Percentiles rank a stretch among this genome's conserved stretches.
Conservation (phyloP, 2,113 vertebrate species). For the Mustelus asterias region DNA sequence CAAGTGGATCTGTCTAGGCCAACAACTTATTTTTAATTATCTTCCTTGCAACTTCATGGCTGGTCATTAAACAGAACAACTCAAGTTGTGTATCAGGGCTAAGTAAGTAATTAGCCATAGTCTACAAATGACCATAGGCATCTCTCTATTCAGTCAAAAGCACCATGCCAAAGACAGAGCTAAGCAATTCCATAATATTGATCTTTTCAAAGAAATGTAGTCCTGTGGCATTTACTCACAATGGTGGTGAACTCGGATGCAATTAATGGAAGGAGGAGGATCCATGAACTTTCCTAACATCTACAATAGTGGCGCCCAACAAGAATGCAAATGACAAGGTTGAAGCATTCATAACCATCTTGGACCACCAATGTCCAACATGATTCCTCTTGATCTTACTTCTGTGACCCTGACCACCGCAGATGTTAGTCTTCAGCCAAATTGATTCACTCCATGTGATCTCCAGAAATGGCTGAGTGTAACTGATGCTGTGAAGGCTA, state of each 20-base stretch:
- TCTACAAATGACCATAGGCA: neutral
- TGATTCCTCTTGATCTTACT: neutral
- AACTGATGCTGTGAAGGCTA: neutral
- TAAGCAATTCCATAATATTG: neutral
- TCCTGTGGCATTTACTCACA: neutral
- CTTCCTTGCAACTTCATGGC: neutral
- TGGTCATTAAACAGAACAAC: neutral
- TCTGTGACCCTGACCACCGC: neutral
- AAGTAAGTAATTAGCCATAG: neutral
- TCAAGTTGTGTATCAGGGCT: neutral
- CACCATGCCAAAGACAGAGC: neutral
- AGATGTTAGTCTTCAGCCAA: neutral
- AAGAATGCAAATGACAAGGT: neutral
- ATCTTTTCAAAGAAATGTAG: neutral
- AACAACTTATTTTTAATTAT: neutral
- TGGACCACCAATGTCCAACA: neutral
- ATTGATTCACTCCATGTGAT: neutral
- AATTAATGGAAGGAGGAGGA: neutral
- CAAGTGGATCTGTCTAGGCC: neutral
- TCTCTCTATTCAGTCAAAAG: neutral
- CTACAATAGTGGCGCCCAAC: neutral
- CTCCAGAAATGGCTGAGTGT: neutral
- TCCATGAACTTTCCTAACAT: neutral
- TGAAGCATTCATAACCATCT: neutral
- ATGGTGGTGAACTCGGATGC: neutral